These are phyloP conservation scores for Oceanites oceanicus DNA, from an alignment of 2,113 vertebrate species.

Conservation along the genomic window DNA sequence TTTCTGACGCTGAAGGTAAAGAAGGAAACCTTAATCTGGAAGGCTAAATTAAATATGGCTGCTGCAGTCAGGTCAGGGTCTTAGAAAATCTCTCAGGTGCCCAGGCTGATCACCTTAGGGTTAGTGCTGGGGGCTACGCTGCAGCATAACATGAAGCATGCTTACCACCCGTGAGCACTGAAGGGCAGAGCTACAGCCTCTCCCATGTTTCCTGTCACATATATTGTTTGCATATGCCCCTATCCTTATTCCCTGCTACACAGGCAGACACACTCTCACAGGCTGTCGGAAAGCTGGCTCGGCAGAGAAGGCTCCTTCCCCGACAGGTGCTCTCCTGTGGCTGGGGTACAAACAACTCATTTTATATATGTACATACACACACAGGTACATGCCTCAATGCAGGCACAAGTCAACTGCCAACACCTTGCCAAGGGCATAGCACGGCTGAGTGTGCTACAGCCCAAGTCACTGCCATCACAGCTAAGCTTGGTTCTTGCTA, in stretches of 20 bases:
- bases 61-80: background rate
- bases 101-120: background rate
- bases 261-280: background rate
- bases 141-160: background rate
- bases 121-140: background rate
- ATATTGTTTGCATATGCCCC: background rate
- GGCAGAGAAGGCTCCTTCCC: background rate
- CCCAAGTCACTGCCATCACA: background rate
- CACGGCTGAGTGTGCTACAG: background rate
- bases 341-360: background rate
- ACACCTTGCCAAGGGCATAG: background rate
- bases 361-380: background rate
- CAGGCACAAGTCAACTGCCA: background rate
- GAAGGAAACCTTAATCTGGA: background rate
- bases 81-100: background rate
- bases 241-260: background rate
- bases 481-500: background rate
- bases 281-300: background rate
- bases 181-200: background rate
- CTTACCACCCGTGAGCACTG: background rate
- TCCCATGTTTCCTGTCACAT: background rate
- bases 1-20: background rate
- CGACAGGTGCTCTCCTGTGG: background rate
- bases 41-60: background rate
- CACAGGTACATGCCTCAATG: background rate